A percentile compares a stretch with the other conserved stretches of the same genome.
Conservation (phyloP, 1,140 invertebrate genomes). For the Saccostrea echinata region DNA sequence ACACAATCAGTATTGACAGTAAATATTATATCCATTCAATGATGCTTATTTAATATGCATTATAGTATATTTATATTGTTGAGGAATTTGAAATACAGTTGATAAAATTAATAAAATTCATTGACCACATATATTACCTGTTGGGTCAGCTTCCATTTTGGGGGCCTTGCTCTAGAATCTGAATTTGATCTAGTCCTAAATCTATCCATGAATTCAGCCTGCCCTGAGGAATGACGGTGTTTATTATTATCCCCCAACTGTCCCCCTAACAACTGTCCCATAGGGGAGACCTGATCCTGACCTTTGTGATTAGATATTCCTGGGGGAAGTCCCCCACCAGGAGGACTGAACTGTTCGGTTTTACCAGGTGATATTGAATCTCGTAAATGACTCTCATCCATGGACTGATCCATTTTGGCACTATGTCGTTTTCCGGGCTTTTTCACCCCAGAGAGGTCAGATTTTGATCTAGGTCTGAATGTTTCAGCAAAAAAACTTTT, state of each 20-base stretch:
- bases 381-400: slow-evolving; percentile 71
- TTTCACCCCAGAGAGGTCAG: slow-evolving; percentile 83
- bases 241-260: slow-evolving; percentile 64
- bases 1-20: too few relatives aligned
- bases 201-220: slow-evolving; percentile 71
- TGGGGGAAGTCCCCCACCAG: slow-evolving; percentile 7
- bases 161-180: slow-evolving; percentile 68
- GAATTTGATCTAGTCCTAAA: slow-evolving; percentile 74
- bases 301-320: slow-evolving; percentile 41
- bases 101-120: too few relatives aligned
- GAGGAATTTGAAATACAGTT: too few relatives aligned
- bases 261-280: slow-evolving; percentile 75
- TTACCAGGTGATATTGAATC: slow-evolving; percentile 55
- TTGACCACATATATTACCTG: slow-evolving; percentile 53
- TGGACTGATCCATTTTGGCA: slow-evolving; percentile 71
- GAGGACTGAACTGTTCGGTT: slow-evolving; percentile 52
- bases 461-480: slow-evolving; percentile 90
- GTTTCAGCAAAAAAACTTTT: slow-evolving; percentile 87
- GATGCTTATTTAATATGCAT: too few relatives aligned
- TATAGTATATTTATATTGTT: too few relatives aligned
- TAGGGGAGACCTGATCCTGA: slow-evolving; percentile 62
- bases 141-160: slow-evolving; percentile 55
- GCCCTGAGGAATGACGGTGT: slow-evolving; percentile 69
- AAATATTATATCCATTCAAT: too few relatives aligned
- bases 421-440: slow-evolving; percentile 71